Base-by-base conservation (phyloP, 2,888 invertebrate species). In the Parelbella ahira region DNA sequence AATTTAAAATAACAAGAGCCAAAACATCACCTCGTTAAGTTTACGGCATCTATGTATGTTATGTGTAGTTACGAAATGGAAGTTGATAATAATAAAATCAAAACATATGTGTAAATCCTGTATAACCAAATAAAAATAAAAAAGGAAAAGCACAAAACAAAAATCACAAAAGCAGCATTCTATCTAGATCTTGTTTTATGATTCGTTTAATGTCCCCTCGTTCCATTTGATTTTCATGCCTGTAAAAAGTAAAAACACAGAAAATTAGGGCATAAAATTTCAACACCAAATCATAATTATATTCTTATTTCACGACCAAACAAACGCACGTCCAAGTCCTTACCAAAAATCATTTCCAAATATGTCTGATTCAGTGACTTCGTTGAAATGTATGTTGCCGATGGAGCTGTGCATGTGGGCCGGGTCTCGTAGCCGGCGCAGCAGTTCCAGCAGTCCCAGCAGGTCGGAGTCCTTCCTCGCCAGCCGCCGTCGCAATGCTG, bases 301-400 rank as follows among this genome's bases (percentile, higher is more conserved):
- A n/a, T n/a, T n/a, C n/a, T n/a, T n/a, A n/a, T n/a, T n/a, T n/a
- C n/a, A n/a, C n/a, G n/a, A n/a, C n/a, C n/a, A n/a, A n/a, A n/a
- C n/a, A n/a, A n/a, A n/a, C n/a, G n/a, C n/a, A n/a, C n/a, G n/a
- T n/a, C n/a, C n/a, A n/a, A n/a, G n/a, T n/a, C n/a, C 72, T 72
- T 50, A 83, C 84, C 75, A 70, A 6, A 69, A 56, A 4, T 59
- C 48, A 4, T 68, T 56, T 0, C 86, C 86, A 38, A 81, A 82
- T 53, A 87, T 84, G 41, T 87, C 83, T 0, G 75, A 71, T 50
- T 81, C 75, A 0, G 83, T 82, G 64, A 90, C 82, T 45, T 88
- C 88, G 51, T 74, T 83, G 66, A 90, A 90, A 55, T 78, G 80
- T 49, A 90, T 87, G 8, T 84, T 88, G 19, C 88, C 77, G 1